Conservation (phyloP, 35 echinoderm and acorn worm species). For the Strongylocentrotus purpuratus region DNA sequence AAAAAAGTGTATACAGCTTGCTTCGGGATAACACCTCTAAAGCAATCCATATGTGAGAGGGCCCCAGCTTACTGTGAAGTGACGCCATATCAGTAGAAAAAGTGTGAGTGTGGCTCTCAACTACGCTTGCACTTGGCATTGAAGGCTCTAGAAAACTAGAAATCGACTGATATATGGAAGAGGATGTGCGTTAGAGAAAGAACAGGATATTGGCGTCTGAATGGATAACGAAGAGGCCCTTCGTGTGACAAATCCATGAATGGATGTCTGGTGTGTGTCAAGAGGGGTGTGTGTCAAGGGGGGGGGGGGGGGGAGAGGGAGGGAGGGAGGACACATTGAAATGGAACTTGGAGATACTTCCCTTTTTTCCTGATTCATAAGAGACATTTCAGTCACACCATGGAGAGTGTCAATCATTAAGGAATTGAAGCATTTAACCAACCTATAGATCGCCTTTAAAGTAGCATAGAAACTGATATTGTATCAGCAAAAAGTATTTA, state of each 20-base stretch:
- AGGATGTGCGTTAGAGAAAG: background rate
- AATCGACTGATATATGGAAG: background rate
- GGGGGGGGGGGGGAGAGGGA: background rate
- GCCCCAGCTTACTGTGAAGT: background rate
- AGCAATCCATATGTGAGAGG: background rate
- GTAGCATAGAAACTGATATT: no score
- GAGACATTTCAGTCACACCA: no score
- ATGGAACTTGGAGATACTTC: no score
- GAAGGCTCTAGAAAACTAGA: background rate
- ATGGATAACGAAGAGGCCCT: background rate
- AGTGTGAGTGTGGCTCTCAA: background rate
- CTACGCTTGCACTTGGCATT: background rate
- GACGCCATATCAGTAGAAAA: background rate
- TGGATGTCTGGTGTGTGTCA: no score
- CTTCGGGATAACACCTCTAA: background rate
- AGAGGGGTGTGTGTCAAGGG: background rate
- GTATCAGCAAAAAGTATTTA: no score
- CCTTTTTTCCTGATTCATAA: no score
- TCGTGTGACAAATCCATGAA: background rate
- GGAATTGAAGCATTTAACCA: no score
- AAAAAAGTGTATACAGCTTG: background rate
- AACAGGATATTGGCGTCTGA: conserved; percentile 10
- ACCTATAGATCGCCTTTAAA: no score
- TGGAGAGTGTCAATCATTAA: no score
- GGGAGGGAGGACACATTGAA: no score